Evolutionary conservation across 2,113 vertebrate species (phyloP), one percentile per base, ranked within the genome.

Genomic region (Hucho hucho): DNA sequence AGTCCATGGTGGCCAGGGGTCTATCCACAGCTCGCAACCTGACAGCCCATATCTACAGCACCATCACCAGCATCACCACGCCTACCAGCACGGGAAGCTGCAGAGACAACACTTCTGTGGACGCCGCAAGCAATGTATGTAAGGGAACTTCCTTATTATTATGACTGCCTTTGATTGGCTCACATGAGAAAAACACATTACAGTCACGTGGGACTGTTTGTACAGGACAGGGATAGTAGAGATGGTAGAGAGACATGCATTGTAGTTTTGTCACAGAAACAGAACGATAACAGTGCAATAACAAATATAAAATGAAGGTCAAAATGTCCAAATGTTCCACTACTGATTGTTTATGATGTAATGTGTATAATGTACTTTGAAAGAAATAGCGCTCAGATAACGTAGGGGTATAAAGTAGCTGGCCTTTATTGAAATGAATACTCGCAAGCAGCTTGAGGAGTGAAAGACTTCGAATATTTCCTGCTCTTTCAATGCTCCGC

Each of bases 91-190:
- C 2, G 84, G 86, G 83, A 94, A 86, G 86, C 84, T 90, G 78
- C 94, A 92, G 89, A 97, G 90, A 90, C 96, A 96, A 80, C 96
- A 98, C 86, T 98, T 97, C 94, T 99, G 97, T 93, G 97, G 97
- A 94, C 96, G 89, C 89, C 96, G 95, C 94, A 98, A 97, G 96
- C 96, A 98, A 98, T 97, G 98, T 99, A 97, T 98, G 98, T 98
- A 97, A 97, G 97, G 95, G 93, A 96, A 94, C 93, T 89, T 86
- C 92, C 90, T 90, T 91, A 82, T 91, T 89, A 75, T 86, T 89
- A 87, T 74, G 13, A 16, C 58, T 61, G 2, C 58, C 58, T 74
- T 70, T 71, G 61, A n/a, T 74, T 16, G 22, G 13, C n/a, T 53
- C 13, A 12, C 49, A 59, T 12, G 43, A 72, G 20, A 68, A 70